Conservation (phyloP, 1,140 invertebrate genomes). For the Drosophila ercepeae region DNA sequence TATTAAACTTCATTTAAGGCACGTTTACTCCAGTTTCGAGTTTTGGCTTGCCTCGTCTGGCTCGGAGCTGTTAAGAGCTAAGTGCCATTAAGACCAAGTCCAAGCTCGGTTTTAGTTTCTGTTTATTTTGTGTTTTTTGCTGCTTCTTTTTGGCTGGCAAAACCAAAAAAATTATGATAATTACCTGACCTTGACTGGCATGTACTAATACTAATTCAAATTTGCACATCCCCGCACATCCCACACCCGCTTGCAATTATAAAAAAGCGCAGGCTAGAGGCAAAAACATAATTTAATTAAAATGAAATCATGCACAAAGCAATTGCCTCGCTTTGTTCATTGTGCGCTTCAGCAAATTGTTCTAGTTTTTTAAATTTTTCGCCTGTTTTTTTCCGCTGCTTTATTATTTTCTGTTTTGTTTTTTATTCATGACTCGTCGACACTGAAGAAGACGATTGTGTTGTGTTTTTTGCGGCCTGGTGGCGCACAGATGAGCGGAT, state of each 20-base stretch:
- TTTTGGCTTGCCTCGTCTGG: conserved; percentile 20
- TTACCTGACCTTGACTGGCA: conserved; percentile 75
- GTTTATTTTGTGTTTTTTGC: conserved; percentile 29
- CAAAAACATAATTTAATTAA: conserved; percentile 81
- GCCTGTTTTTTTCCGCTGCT: conserved; percentile 55
- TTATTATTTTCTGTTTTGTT: conserved; percentile 31
- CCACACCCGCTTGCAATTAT: conserved; percentile 66
- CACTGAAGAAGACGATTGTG: conserved; percentile 67
- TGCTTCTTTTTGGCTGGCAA: conserved; percentile 44
- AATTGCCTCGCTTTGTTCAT: conserved; percentile 78
- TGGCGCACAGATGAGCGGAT: conserved; percentile 33
- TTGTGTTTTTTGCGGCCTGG: conserved; percentile 47
- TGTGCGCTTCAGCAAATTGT: conserved; percentile 75
- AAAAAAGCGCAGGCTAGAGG: conserved; percentile 50
- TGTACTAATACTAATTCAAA: conserved; percentile 70
- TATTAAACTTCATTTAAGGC: conserved; percentile 69
- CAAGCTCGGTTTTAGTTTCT: conserved; percentile 32
- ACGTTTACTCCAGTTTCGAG: conserved; percentile 79
- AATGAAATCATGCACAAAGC: conserved; percentile 82
- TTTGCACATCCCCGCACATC: conserved; percentile 63
- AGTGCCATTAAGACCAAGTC: conserved; percentile 50
- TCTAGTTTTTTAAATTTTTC: conserved; percentile 63
- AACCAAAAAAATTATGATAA: conserved; percentile 72
- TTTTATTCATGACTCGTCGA: conserved; percentile 76
- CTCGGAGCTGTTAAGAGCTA: conserved; percentile 36